Conservation (phyloP, 2,888 invertebrate species). For the Dromius quadrimaculatus region DNA sequence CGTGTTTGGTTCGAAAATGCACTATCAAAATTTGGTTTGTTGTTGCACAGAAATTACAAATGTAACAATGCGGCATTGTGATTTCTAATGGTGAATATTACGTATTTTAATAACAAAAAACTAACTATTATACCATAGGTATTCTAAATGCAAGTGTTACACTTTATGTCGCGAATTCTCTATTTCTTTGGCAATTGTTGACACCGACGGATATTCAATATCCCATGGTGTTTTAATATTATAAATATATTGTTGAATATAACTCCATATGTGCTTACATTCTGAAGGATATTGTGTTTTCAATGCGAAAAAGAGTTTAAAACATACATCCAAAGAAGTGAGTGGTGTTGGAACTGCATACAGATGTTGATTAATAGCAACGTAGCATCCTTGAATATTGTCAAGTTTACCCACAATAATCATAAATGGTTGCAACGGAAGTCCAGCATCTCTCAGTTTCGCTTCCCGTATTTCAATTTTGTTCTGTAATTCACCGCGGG, state of each 20-base stretch:
- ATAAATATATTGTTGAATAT: slow-evolving; percentile 14
- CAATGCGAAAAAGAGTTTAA: slow-evolving; percentile 20
- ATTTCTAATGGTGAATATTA: too few species aligned
- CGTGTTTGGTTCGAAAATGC: slow-evolving; percentile 1
- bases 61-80: slow-evolving; percentile 3
- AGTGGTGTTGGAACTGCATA: slow-evolving; percentile 1
- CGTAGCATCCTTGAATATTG: neutral
- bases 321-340: slow-evolving; percentile 16
- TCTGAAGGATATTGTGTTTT: slow-evolving; percentile 22
- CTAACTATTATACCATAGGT: too few species aligned
- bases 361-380: neutral
- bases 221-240: neutral
- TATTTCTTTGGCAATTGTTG: neutral
- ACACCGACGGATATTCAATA: neutral
- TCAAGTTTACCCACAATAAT: neutral
- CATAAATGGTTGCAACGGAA: neutral
- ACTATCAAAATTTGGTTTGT: neutral
- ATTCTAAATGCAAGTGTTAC: too few species aligned
- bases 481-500: neutral
- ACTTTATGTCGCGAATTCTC: too few species aligned
- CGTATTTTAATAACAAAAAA: too few species aligned
- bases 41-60: neutral
- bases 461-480: neutral
- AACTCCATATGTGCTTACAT: slow-evolving; percentile 20
- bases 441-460: neutral